These are phyloP conservation scores for Drosophila orena DNA, from an alignment of 1,140 invertebrate genomes.

Conservation along the genomic window DNA sequence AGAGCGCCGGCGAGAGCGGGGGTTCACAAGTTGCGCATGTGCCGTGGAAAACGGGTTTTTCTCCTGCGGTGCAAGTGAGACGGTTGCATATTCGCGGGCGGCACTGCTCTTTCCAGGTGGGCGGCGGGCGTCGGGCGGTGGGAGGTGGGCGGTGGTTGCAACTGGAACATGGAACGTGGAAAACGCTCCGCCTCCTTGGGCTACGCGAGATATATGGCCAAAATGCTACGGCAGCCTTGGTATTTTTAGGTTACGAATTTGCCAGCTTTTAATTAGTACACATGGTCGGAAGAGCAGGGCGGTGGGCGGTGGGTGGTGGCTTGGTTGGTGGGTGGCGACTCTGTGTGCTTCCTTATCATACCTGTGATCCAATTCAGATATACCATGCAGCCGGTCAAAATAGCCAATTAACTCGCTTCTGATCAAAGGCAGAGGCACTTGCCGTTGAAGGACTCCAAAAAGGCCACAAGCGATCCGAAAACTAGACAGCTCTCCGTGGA, in stretches of 20 bases:
- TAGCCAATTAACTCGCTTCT: constrained; percentile 33
- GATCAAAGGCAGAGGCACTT: constrained; percentile 35
- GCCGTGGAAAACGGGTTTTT: constrained; percentile 68
- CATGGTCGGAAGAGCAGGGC: constrained; percentile 29
- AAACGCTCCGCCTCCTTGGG: constrained; percentile 67
- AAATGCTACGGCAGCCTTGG: constrained; percentile 40
- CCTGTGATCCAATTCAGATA: constrained; percentile 42
- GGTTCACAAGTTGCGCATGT: constrained; percentile 54
- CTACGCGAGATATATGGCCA: constrained; percentile 47
- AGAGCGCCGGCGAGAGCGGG: constrained; percentile 25
- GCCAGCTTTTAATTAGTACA: constrained; percentile 72
- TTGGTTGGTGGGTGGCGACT: constrained; percentile 1
- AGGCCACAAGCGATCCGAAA: constrained; percentile 25
- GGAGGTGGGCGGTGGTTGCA: constrained; percentile 31
- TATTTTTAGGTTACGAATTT: constrained; percentile 72
- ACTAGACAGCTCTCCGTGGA: constrained; percentile 14
- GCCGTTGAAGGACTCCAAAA: constrained; percentile 33
- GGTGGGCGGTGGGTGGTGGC: background rate
- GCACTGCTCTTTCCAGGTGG: constrained; percentile 69
- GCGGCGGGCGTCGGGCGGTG: constrained; percentile 16
- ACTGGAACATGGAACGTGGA: constrained; percentile 61
- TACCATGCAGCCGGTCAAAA: constrained; percentile 27
- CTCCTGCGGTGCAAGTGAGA: constrained; percentile 49
- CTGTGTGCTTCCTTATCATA: constrained; percentile 15
- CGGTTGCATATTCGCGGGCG: constrained; percentile 3